Conservation (phyloP, 2,797 vertebrate genomes). For the Emydoidea blandingii region DNA sequence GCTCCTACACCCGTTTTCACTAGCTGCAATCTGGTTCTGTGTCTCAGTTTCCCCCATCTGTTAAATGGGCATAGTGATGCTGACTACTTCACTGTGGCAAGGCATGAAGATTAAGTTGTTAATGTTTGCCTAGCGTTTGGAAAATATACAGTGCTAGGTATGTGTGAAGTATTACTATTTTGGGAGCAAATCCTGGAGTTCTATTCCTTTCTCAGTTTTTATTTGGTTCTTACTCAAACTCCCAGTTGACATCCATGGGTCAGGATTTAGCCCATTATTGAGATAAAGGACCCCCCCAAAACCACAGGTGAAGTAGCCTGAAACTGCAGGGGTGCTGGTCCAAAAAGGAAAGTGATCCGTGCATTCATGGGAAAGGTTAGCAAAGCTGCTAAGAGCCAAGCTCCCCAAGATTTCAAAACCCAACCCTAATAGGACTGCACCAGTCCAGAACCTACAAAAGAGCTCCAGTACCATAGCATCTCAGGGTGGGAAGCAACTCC, state of each 20-base stretch:
- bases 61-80: too few relatives aligned
- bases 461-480: neutral
- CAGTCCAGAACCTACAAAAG: neutral
- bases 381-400: neutral
- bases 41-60: neutral
- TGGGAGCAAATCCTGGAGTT: neutral
- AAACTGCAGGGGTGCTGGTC: neutral
- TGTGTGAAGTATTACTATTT: neutral
- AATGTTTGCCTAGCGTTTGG: neutral
- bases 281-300: neutral
- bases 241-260: neutral
- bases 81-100: neutral
- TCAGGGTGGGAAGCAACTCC: neutral
- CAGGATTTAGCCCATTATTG: neutral
- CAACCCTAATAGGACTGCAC: neutral
- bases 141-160: neutral
- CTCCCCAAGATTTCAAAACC: neutral
- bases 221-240: neutral
- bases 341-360: neutral
- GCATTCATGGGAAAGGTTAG: neutral
- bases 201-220: neutral
- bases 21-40: neutral
- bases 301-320: neutral
- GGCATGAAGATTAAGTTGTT: neutral
- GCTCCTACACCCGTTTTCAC: neutral